These are phyloP conservation scores for Lucifuga dentata DNA, from an alignment of 2,113 vertebrate species.

Conservation along the genomic window DNA sequence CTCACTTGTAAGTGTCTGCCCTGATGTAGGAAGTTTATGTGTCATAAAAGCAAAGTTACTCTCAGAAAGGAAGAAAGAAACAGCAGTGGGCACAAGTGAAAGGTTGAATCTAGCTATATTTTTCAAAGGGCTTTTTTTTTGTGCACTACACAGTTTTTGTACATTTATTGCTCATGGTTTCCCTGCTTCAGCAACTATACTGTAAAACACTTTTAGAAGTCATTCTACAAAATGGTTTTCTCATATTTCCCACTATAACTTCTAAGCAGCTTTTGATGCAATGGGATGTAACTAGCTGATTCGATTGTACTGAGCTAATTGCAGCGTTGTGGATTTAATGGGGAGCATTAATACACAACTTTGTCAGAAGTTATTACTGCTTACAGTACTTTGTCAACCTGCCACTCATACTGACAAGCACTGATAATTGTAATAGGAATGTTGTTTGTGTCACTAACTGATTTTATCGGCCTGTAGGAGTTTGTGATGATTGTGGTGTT, in stretches of 20 bases:
- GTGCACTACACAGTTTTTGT: no score
- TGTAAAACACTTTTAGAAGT: slow-evolving; percentile 2
- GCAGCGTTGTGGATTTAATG: slow-evolving; percentile 31
- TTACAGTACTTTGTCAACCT: slow-evolving; percentile 3
- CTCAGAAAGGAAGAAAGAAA: no score
- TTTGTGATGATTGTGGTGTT: slow-evolving; percentile 99
- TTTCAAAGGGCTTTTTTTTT: neutral
- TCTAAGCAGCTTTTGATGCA: no score
- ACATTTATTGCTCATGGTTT: slow-evolving; percentile 5
- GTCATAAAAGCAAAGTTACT: no score
- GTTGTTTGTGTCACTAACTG: slow-evolving; percentile 10
- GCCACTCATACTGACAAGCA: neutral
- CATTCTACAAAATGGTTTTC: no score
- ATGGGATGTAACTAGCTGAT: no score
- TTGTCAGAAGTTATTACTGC: slow-evolving; percentile 2
- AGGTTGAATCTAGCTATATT: neutral
- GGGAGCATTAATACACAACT: slow-evolving; percentile 16
- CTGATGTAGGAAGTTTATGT: slow-evolving; percentile 6
- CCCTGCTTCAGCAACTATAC: slow-evolving; percentile 8
- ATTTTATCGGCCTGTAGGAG: slow-evolving; percentile 82
- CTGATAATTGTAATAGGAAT: neutral
- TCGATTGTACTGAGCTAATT: slow-evolving; percentile 32
- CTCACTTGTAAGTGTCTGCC: slow-evolving; percentile 14
- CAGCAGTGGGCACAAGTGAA: no score
- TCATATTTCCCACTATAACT: no score